A percentile compares a stretch with the other conserved stretches of the same genome.
Conservation (phyloP, 2,113 vertebrate species). For the Muscicapa adusta region DNA sequence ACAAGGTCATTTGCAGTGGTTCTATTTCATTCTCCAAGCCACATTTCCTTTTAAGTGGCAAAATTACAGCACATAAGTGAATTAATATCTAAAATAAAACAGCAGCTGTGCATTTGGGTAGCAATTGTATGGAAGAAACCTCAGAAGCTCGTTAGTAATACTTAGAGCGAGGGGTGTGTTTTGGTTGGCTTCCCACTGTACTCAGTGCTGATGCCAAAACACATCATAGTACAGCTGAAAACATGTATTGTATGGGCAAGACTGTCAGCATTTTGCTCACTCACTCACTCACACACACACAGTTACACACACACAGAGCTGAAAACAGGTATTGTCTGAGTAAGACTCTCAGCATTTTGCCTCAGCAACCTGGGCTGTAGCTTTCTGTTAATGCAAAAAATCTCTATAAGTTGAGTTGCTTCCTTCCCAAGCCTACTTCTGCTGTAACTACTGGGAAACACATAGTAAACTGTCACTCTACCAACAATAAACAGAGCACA, state of each 20-base stretch:
- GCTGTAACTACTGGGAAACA: background rate
- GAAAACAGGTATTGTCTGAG: background rate
- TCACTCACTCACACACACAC: background rate
- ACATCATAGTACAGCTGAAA: constrained; percentile 15
- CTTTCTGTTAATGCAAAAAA: background rate
- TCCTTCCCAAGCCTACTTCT: background rate
- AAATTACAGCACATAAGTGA: constrained; percentile 46
- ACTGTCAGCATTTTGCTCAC: background rate
- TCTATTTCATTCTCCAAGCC: constrained; percentile 14
- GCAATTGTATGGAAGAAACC: constrained; percentile 43
- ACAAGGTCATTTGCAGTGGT: constrained; percentile 4
- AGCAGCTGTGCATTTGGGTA: constrained; percentile 50
- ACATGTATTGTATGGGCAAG: background rate
- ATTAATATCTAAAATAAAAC: constrained; percentile 52
- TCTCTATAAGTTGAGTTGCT: background rate
- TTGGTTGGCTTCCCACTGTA: constrained; percentile 37
- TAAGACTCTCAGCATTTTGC: background rate
- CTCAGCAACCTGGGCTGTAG: background rate
- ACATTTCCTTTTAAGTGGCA: constrained; percentile 47
- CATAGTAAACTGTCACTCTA: background rate
- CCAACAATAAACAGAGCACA: background rate
- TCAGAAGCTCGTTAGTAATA: background rate
- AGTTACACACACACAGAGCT: background rate
- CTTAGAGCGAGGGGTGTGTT: background rate
- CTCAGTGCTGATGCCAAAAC: constrained; percentile 5